These are phyloP conservation scores for Galerucella nymphaeae DNA, from an alignment of 2,888 invertebrate species.

Conservation along the genomic window DNA sequence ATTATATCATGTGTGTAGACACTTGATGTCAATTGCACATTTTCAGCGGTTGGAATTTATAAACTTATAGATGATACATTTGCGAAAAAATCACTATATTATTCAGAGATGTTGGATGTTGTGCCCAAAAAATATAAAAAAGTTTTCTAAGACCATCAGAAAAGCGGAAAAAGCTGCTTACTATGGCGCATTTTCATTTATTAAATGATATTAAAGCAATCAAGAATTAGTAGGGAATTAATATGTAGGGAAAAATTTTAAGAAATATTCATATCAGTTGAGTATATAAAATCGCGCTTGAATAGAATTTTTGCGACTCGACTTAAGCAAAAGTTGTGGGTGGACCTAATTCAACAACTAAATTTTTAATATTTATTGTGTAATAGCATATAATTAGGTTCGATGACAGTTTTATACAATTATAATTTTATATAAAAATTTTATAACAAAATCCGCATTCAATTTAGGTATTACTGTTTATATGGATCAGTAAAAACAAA, in stretches of 20 bases:
- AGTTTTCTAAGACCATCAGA: not conserved
- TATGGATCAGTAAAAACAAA: not conserved
- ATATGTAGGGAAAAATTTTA: too few relatives aligned
- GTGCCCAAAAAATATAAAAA: not conserved
- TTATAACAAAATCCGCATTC: constrained; percentile 42
- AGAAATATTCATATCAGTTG: not conserved
- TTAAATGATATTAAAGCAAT: not conserved
- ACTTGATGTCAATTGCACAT: too few relatives aligned
- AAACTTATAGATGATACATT: not conserved
- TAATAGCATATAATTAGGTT: constrained; percentile 41
- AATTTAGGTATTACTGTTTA: constrained; percentile 36
- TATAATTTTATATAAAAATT: constrained; percentile 45
- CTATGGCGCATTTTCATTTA: not conserved
- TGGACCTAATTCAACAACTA: constrained; percentile 30
- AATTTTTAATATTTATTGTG: constrained; percentile 52
- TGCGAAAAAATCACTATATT: not conserved
- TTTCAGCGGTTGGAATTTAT: not conserved
- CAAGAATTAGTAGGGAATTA: not conserved
- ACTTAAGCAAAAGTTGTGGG: constrained; percentile 25
- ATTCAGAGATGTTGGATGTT: not conserved
- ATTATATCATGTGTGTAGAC: too few relatives aligned
- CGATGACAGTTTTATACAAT: constrained; percentile 37
- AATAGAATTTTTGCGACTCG: not conserved
- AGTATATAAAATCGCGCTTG: not conserved
- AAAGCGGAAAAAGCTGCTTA: not conserved